Evolutionary conservation across 2,797 vertebrate species (phyloP), one percentile per base, ranked within the genome.

Genomic region (Brachyrhaphis roseni): DNA sequence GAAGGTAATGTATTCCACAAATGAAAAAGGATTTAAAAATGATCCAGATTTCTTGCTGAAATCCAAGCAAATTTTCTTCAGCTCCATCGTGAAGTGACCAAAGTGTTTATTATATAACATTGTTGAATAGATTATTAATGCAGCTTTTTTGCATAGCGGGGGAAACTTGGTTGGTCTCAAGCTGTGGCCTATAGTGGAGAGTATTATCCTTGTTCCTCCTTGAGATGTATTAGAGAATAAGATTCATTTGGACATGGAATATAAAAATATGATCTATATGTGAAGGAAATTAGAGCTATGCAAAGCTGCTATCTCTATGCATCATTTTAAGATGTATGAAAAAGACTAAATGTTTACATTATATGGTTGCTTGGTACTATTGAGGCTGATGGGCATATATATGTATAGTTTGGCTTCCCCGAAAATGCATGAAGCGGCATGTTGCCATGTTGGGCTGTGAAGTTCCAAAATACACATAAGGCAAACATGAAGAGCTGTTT

Each of bases 401-500:
- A 85, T 79, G 82, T 78, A 82, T 74, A 84, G 80, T 88, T 89
- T 90, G 78, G 81, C 82, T 75, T 36, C 53, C 72, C 68, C 39
- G 26, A 83, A 86, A 78, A 88, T 86, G 70, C 77, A 87, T 84
- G 82, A 87, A 81, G 81, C 13, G 28, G 78, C 28, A 8, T 55
- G 81, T 64, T 77, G 83, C 86, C 85, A 84, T 77, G 64, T 80
- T 82, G 82, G 86, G 68, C 71, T 78, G 79, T 28, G 34, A 87
- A 71, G 18, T 72, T 88, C 88, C 83, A 87, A 84, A 85, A 87
- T 84, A 88, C 75, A 87, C 82, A 85, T 62, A 74, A 82, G 76
- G 86, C 81, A 83, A 81, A 87, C 89, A 85, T 20, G 16, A 81
- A 84, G 81, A 72, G 73, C 82, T 81, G 89, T 90, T 85, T 83